Evolutionary conservation across 2,113 vertebrate species (phyloP), one percentile per base, ranked within the genome.

Genomic region (Cynocephalus volans): DNA sequence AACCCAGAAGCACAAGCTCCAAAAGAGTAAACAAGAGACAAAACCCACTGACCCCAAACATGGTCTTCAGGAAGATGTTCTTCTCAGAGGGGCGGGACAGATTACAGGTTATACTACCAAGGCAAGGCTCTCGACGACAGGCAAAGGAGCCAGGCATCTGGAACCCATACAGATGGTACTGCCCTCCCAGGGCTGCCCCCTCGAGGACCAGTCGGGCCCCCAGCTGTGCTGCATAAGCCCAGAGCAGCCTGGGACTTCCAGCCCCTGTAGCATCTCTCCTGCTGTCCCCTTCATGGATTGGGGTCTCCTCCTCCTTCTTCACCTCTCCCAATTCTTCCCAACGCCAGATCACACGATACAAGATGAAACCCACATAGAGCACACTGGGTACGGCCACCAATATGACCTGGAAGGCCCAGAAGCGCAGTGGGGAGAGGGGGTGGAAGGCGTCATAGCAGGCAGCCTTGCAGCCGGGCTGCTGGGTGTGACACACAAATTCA

Each of bases 371-470:
- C 92, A 93, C 0, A 45, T 97, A 97, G 48, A 98, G 75, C 13
- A 11, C 45, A 1, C 97, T 95, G 89, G 97, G 97, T 13, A 97
- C 88, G 24, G 97, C 93, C 91, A 93, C 75, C 73, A 97, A 31
- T 26, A 90, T 88, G 73, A 97, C 86, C 45, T 98, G 97, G 92
- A 97, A 98, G 52, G 95, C 69, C 96, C 98, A 97, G 95, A 97
- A 98, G 48, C 86, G 92, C 95, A 98, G 86, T 0, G 97, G 98
- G 17, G 98, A 98, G 28, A 98, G 95, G 0, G 96, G 96, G 6
- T 89, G 96, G 82, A 90, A 95, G 82, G 89, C 83, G 17, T 98
- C 89, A 0, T 95, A 98, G 69, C 98, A 98, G 52, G 89, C 79
- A 0, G 83, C 83, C 83, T 93, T 97, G 89, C 98, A 97, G 36